These are phyloP conservation scores for Allolobophora icterica DNA, from an alignment of 2,888 invertebrate genomes.

Conservation along the genomic window DNA sequence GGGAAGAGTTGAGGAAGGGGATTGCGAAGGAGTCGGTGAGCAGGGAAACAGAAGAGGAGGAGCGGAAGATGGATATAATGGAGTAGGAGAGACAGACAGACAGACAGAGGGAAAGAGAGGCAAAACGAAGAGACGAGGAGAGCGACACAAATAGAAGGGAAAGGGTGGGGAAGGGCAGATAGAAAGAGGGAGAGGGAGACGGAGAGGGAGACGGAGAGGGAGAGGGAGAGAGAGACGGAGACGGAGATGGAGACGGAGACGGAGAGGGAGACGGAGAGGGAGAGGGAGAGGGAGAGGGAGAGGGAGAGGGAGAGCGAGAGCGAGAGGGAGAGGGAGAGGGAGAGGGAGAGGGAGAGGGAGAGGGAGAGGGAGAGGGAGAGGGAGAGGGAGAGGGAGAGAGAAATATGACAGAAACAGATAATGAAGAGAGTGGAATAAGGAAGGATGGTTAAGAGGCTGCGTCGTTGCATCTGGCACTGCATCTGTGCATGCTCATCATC, in stretches of 20 bases:
- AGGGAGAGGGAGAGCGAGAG: neutral
- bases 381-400: neutral
- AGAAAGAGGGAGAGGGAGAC: neutral
- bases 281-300: neutral
- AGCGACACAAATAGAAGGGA: neutral
- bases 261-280: too few species aligned
- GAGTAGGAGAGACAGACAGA: neutral
- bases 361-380: neutral
- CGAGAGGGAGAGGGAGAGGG: neutral
- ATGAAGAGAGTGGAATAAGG: neutral
- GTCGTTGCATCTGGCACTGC: neutral
- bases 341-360: neutral
- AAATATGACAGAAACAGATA: neutral
- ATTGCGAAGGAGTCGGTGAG: neutral
- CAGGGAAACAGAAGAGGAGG: neutral
- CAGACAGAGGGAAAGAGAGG: neutral
- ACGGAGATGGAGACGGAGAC: neutral
- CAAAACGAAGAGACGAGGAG: neutral
- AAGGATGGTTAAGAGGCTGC: neutral
- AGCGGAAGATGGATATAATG: neutral
- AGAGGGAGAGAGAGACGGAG: neutral
- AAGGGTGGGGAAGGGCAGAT: neutral
- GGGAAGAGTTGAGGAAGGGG: conserved; percentile 9
- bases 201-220: conserved; percentile 1
- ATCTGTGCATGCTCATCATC: neutral